Evolutionary conservation across 2,888 invertebrate species (phyloP).

Genomic region (Pristionchus fissidentatus): DNA sequence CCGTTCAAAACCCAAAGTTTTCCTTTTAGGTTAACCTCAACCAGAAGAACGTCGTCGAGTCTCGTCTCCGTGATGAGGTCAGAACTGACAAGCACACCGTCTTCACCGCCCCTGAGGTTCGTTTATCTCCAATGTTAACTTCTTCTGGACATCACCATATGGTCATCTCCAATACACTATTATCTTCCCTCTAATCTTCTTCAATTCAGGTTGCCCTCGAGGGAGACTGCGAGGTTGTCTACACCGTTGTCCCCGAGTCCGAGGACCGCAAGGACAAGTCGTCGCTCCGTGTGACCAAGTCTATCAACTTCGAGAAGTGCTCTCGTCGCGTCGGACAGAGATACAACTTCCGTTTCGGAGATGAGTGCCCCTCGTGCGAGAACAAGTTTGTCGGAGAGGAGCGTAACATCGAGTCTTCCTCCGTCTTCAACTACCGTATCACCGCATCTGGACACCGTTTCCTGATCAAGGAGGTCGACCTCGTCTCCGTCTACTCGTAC

Average conservation of each 20-base stretch:
- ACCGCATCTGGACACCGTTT: not conserved
- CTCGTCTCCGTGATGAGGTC: not conserved
- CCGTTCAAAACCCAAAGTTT: not conserved
- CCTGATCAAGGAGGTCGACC: slow-evolving; percentile 49
- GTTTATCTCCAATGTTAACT: slow-evolving; percentile 47
- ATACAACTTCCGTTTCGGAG: slow-evolving; percentile 57
- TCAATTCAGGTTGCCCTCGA: slow-evolving; percentile 61
- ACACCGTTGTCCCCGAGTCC: slow-evolving; percentile 51
- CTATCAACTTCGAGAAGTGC: slow-evolving; percentile 77
- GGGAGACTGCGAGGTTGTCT: slow-evolving; percentile 69
- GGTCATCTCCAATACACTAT: not conserved
- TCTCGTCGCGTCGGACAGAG: slow-evolving; percentile 66
- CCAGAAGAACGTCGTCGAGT: slow-evolving; percentile 42
- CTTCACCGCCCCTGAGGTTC: slow-evolving; percentile 57
- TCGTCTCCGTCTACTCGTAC: slow-evolving; percentile 48
- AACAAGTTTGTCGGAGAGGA: slow-evolving; percentile 49
- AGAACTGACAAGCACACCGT: slow-evolving; percentile 48
- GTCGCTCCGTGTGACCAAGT: slow-evolving; percentile 56
- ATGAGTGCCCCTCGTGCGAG: slow-evolving; percentile 57
- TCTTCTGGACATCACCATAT: not conserved
- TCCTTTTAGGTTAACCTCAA: not conserved
- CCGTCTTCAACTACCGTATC: slow-evolving; percentile 58
- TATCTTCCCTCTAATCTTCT: not conserved
- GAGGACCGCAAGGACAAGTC: slow-evolving; percentile 49
- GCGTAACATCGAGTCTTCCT: slow-evolving; percentile 46